Evolutionary conservation across 2,797 vertebrate species (phyloP).

Genomic region (Cephalopachus bancanus): DNA sequence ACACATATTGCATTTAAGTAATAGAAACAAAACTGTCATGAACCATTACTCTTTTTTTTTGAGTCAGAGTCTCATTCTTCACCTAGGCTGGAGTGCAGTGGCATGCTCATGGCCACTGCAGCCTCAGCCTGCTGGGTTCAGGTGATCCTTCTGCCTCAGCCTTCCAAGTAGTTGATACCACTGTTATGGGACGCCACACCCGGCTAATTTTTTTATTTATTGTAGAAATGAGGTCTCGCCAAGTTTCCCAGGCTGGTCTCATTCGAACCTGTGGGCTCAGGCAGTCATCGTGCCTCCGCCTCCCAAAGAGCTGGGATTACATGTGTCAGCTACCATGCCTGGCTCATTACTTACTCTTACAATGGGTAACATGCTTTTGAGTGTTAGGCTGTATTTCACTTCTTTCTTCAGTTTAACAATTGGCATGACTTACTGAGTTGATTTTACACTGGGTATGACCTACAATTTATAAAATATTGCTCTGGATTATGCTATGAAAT

Average conservation of each 20-base stretch:
- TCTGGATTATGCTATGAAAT: neutral
- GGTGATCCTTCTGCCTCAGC: neutral
- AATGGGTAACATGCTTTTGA: neutral
- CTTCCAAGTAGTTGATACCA: neutral
- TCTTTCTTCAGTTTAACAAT: neutral
- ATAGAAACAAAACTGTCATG: neutral
- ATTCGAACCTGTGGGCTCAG: neutral
- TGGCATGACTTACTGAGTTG: neutral
- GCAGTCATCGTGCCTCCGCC: neutral
- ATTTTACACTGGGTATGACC: neutral
- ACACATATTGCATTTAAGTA: neutral
- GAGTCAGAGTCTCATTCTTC: neutral
- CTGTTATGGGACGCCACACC: fast-evolving
- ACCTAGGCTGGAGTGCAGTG: neutral
- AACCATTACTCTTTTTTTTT: neutral
- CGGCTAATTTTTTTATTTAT: neutral
- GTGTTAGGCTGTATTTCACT: neutral
- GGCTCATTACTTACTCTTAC: no score
- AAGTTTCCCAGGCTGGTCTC: neutral
- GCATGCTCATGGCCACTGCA: neutral
- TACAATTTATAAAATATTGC: neutral
- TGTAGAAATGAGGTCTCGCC: neutral
- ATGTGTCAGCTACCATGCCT: neutral
- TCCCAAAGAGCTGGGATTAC: neutral
- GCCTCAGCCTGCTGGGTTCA: neutral